Evolutionary conservation across 1,140 invertebrate genomes (phyloP).

Genomic region (Campoletis sonorensis): DNA sequence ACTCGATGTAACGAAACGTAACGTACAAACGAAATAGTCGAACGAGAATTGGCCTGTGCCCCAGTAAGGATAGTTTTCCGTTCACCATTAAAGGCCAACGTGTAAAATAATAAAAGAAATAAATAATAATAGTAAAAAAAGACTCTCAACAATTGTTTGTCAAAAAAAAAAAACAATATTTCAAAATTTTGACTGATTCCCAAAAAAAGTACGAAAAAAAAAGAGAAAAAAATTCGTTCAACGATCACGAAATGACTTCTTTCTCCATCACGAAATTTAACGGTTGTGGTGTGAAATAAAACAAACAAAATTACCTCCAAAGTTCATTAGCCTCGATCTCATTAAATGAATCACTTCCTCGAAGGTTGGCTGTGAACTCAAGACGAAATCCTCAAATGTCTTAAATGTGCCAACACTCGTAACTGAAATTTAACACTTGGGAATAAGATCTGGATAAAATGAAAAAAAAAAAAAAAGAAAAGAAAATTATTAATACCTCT

Average conservation of each 20-base stretch:
- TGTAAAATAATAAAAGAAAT: not conserved
- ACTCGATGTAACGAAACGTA: conserved; percentile 71
- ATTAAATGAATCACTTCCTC: too few relatives aligned
- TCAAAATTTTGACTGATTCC: too few relatives aligned
- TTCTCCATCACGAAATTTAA: too few relatives aligned
- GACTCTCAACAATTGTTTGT: too few relatives aligned
- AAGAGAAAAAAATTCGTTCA: not conserved
- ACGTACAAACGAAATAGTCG: conserved; percentile 67
- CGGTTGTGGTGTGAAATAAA: too few relatives aligned
- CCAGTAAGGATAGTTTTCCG: conserved; percentile 37
- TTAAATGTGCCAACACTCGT: not conserved
- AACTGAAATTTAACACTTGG: not conserved
- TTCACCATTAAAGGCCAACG: not conserved
- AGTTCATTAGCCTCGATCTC: not conserved
- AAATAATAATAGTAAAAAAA: not conserved
- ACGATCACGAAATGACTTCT: too few relatives aligned
- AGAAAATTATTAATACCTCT: too few relatives aligned
- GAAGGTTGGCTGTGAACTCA: not conserved
- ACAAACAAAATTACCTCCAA: not conserved
- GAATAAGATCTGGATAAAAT: conserved; percentile 1
- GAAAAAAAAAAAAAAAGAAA: too few relatives aligned
- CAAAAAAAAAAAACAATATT: too few relatives aligned
- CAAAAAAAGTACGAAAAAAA: too few relatives aligned
- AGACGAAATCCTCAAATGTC: not conserved
- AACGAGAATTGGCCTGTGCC: conserved; percentile 57